Base-by-base conservation (phyloP, 2,797 vertebrate species). In the Phyllotis vaccarum region DNA sequence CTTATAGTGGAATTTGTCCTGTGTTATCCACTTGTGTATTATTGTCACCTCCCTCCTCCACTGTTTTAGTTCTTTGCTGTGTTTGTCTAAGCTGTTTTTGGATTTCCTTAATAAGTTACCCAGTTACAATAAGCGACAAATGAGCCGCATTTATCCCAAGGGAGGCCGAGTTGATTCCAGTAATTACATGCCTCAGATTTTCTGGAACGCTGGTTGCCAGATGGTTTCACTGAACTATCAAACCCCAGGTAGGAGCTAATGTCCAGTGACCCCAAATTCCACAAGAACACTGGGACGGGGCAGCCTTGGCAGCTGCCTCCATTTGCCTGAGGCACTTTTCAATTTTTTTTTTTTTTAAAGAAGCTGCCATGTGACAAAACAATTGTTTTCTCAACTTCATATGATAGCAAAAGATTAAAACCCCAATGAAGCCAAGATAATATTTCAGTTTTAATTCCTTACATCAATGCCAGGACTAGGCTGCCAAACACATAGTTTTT, bases 141-240 rank as follows among this genome's bases (percentile, higher is more conserved):
- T 99, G 99, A 99, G 99, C 98, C 99, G 99, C 95, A 99, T 99
- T 99, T 99, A 99, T 98, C 99, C 99, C 98, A 99, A 99, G 99
- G 99, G 99, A 98, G 99, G 99, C 97, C 98, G 99, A 93, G 99
- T 99, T 96, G 99, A 99, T 99, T 99, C 99, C 99, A 99, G 99
- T 99, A 99, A 99, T 99, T 99, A 99, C 99, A 99, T 99, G 99
- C 99, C 99, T 99, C 99, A 99, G 98, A 99, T 99, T 99, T 99
- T 99, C 99, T 99, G 99, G 99, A 99, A 99, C 98, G 99, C 99
- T 97, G 99, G 99, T 98, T 99, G 99, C 99, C 99, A 99, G 99
- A 99, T 99, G 99, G 99, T 99, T 98, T 99, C 99, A 4, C 99
- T 99, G 98, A 99, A 99, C 99, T 99, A 99, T 99, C 99, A 99